Base-by-base conservation (phyloP, 2,113 vertebrate genomes). In the Lepus europaeus region DNA sequence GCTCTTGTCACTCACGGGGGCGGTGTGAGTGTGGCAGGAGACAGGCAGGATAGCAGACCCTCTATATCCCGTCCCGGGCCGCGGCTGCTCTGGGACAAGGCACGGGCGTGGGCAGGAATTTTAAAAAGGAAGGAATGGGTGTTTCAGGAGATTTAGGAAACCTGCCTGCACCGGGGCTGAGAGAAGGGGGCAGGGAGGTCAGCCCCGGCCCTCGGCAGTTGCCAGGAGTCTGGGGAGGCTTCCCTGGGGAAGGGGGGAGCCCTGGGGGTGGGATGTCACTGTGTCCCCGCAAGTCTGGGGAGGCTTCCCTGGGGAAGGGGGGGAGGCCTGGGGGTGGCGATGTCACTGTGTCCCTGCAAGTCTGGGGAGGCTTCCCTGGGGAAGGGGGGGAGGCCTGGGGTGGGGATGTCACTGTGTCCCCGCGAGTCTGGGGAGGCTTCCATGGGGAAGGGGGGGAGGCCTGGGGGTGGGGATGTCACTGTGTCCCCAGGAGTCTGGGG, bases 51-150 rank as follows among this genome's bases (percentile, higher is more conserved):
- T 0, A n/a, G 51, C 51, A 20, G 81, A 81, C 3, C 0, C 20
- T n/a, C 82, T 2, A 1, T 0, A 3, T 74, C 45, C 63, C 72
- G 3, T 74, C 49, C 45, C 81, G 17, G 33, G 82, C 4, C 4
- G 83, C 78, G 20, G 63, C 78, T 61, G 51, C 36, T 23, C 31
- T 31, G 81, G 81, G 74, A 9, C 0, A 27, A 51, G 31, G 83
- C 5, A 0, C 0, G 9, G 45, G n/a, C 9, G 3, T 10, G 51
- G 74, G 0, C 1, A 72, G 53, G 76, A 45, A 33, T 74, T n/a
- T 80, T 36, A 77, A 56, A 31, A 64, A 63, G 45, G 36, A 59
- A 93, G 29, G 1, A 29, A 39, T 0, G 25, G 59, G 29, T 7
- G n/a, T 76, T 76, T 66, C 56, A 39, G 66, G 70, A 39, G 22